These are phyloP conservation scores for Megamerina dolium DNA, from an alignment of 2,888 invertebrate species.

Conservation along the genomic window DNA sequence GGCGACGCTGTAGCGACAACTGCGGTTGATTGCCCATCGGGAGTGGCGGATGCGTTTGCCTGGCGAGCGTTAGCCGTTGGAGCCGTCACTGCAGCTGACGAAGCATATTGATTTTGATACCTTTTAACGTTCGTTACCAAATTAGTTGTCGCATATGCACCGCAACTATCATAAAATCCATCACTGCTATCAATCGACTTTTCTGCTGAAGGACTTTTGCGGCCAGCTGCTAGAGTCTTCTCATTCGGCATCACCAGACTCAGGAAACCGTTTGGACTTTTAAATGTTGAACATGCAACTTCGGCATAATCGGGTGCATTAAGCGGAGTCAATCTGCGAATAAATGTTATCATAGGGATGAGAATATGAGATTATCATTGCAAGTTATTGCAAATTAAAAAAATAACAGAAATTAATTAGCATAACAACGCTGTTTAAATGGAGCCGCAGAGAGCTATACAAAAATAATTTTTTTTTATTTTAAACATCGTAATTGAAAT, in stretches of 20 bases:
- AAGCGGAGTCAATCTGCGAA: conserved; percentile 46
- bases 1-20: conserved; percentile 33
- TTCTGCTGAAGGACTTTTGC: conserved; percentile 1
- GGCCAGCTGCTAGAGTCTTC: not conserved
- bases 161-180: conserved; percentile 48
- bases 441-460: too few species aligned
- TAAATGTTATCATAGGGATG: too few species aligned
- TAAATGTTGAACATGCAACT: conserved; percentile 50
- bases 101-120: conserved; percentile 47
- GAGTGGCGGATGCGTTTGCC: conserved; percentile 6
- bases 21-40: conserved; percentile 19
- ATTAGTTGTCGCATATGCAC: conserved; percentile 50
- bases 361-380: too few species aligned
- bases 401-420: too few species aligned
- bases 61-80: conserved; percentile 11
- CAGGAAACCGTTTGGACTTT: conserved; percentile 35
- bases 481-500: too few species aligned
- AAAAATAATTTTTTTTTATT: too few species aligned
- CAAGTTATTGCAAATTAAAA: too few species aligned
- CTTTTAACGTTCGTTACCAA: conserved; percentile 48
- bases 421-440: too few species aligned
- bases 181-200: conserved; percentile 17
- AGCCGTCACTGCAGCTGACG: conserved; percentile 19
- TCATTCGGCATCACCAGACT: conserved; percentile 15
- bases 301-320: conserved; percentile 52